phyloP scores from a whole-genome alignment of 1,140 invertebrate species.

The Wiebesia pumilae region DNA sequence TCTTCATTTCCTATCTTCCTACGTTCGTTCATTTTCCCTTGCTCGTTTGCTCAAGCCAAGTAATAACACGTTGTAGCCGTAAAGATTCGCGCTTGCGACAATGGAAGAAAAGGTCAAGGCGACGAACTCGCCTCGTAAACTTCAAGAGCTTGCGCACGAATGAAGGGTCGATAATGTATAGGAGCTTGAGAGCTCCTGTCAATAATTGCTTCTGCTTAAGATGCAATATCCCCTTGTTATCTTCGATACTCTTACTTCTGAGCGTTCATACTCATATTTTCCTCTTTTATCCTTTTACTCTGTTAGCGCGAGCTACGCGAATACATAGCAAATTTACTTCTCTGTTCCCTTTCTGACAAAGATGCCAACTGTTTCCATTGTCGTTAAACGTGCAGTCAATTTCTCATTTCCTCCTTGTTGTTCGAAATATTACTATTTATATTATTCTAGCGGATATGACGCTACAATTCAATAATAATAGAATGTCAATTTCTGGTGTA shows the following conservation, averaged over 20 bases:
- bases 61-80: constrained; percentile 20
- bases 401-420: too few species aligned
- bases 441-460: too few species aligned
- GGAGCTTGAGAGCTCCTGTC: constrained; percentile 29
- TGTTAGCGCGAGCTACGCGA: background rate
- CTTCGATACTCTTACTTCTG: constrained; percentile 46
- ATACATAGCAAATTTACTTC: background rate
- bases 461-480: background rate
- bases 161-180: background rate
- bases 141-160: background rate
- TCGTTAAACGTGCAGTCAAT: background rate
- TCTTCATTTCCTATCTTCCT: background rate
- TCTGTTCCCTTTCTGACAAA: background rate
- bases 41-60: background rate
- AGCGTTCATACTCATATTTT: background rate
- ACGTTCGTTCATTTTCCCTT: background rate
- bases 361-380: background rate
- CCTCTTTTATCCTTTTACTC: background rate
- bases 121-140: constrained; percentile 4
- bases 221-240: constrained; percentile 61
- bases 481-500: background rate
- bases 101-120: constrained; percentile 51
- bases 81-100: constrained; percentile 36
- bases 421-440: too few species aligned
- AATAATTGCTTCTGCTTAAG: constrained; percentile 64